phyloP scores from a whole-genome alignment of 2,113 vertebrate species.

The Crotalus horridus region DNA sequence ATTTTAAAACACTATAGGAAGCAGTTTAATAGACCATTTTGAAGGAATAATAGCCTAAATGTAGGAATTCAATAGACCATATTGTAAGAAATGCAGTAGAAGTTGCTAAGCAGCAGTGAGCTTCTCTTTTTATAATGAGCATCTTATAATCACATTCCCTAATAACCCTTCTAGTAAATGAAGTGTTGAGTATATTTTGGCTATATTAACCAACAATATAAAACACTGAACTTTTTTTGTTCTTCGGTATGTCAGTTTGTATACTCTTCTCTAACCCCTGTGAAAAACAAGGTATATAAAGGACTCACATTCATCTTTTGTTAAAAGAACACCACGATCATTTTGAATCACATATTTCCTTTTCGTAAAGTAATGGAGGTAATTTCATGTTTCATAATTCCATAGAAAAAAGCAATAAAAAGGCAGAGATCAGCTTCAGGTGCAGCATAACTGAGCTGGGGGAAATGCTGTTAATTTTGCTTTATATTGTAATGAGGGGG shows the following conservation, averaged over 20 bases:
- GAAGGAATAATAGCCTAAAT: slow-evolving; percentile 36
- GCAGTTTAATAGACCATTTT: slow-evolving; percentile 41
- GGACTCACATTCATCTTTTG: background rate
- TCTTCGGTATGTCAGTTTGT: slow-evolving; percentile 3
- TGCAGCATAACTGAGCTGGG: background rate
- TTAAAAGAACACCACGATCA: background rate
- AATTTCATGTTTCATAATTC: background rate
- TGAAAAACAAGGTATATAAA: background rate
- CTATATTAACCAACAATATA: background rate
- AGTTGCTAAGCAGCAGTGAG: slow-evolving; percentile 23
- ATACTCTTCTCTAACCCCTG: background rate
- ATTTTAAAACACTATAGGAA: slow-evolving; percentile 48
- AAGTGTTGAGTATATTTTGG: slow-evolving; percentile 3
- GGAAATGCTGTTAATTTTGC: background rate
- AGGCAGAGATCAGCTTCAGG: background rate
- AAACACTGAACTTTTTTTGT: background rate
- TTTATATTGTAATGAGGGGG: background rate
- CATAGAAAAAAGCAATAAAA: background rate
- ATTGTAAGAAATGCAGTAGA: slow-evolving; percentile 47
- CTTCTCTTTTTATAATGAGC: slow-evolving; percentile 44
- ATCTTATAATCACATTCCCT: slow-evolving; percentile 18
- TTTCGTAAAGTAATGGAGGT: background rate
- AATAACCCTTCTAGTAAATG: slow-evolving; percentile 26
- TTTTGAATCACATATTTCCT: background rate
- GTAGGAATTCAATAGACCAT: slow-evolving; percentile 45